A percentile compares a stretch with the other conserved stretches of the same genome.
These are phyloP conservation scores for Halisarca cf. caerulea DNA, from an alignment of 37 sponge, comb jelly and placozoan species.

Conservation along the genomic window DNA sequence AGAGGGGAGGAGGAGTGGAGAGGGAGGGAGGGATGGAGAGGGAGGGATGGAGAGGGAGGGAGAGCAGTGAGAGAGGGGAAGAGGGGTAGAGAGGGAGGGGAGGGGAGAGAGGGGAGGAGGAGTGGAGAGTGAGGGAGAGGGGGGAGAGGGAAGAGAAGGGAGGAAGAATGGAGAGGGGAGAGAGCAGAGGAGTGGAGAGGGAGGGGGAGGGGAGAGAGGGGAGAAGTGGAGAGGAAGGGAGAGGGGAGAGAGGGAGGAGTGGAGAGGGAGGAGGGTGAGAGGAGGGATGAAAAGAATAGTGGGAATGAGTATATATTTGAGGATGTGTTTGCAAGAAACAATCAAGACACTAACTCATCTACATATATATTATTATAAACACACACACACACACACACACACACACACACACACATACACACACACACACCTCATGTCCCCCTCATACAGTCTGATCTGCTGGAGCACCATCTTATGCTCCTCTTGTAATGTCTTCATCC, in stretches of 20 bases:
- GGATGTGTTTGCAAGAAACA: no score
- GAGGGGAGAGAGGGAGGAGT: not conserved
- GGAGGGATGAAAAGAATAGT: not conserved
- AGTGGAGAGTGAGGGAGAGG: no score
- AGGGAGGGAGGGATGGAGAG: no score
- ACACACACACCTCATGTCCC: conserved; percentile 4
- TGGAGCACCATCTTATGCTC: conserved; percentile 56
- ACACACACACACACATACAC: no score
- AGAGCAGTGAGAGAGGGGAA: no score
- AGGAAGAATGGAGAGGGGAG: not conserved
- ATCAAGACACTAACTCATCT: no score
- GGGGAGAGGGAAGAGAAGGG: no score
- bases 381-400: no score
- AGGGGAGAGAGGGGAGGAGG: not conserved
- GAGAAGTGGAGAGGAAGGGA: not conserved
- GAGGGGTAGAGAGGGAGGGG: not conserved
- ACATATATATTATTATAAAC: not conserved
- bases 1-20: not conserved
- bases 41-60: no score
- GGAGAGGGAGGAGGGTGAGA: not conserved
- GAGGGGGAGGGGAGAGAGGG: not conserved
- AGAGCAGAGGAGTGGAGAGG: not conserved
- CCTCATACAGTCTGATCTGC: conserved; percentile 72
- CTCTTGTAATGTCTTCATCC: conserved; percentile 57
- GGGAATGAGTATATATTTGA: no score